A percentile compares a stretch with the other conserved stretches of the same genome.
Evolutionary conservation across 2,797 vertebrate species (phyloP).

Genomic region (Chloroceryle amazona): DNA sequence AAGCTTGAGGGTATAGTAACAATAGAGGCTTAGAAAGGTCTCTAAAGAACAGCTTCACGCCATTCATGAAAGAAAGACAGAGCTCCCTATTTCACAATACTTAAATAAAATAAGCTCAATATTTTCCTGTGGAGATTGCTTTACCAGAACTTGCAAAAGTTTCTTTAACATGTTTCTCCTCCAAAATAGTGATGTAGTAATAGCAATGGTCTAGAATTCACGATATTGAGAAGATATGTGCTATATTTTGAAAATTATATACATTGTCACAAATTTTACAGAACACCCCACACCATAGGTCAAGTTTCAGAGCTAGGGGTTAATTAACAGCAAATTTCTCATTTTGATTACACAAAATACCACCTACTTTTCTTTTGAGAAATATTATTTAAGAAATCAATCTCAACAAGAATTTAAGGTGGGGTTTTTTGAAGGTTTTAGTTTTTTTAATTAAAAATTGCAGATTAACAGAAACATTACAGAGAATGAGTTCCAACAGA

Average conservation of each 20-base stretch:
- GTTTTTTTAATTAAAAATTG: neutral
- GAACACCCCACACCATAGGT: neutral
- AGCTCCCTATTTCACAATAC: neutral
- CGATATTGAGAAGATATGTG: neutral
- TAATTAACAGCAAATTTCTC: neutral
- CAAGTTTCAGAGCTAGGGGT: neutral
- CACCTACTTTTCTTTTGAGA: neutral
- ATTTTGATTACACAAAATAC: neutral
- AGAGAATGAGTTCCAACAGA: neutral
- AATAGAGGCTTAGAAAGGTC: neutral
- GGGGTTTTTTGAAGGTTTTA: neutral
- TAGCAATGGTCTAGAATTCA: neutral
- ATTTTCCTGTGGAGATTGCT: neutral
- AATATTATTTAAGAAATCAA: neutral
- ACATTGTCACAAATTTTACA: neutral
- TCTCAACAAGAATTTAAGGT: neutral
- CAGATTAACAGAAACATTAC: neutral
- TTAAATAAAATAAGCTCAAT: neutral
- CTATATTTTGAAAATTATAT: neutral
- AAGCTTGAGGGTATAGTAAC: neutral
- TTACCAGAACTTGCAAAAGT: neutral
- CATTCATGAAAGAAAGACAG: neutral
- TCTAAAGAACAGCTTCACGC: neutral
- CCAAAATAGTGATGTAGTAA: neutral
- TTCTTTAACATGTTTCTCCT: neutral